Evolutionary conservation across 2,113 vertebrate species (phyloP), one percentile per base, ranked within the genome.

Genomic region (Empidonax alnorum): DNA sequence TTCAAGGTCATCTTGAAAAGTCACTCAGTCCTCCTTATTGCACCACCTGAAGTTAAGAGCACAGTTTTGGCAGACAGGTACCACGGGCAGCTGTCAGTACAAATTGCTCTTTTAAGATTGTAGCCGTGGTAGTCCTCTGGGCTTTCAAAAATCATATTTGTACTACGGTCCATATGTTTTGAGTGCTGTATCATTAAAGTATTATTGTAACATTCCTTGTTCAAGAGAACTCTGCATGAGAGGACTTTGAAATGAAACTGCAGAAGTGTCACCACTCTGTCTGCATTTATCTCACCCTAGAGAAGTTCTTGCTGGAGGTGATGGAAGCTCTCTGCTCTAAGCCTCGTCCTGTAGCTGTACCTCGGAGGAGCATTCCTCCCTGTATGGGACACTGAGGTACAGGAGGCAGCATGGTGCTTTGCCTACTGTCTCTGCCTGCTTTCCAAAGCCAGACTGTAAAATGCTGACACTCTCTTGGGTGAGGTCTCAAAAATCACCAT

Each of bases 101-200:
- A 56, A 55, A 14, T 18, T 22, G 16, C 3, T 72, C 81, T 87
- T 71, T 42, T 31, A 49, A 33, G 39, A 5, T 1, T 61, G 24
- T 4, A 68, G 52, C 41, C 3, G 2, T 28, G 28, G 28, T 2
- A 17, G 5, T n/a, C 30, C 63, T 41, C 47, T 49, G n/a, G 24
- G 22, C 24, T n/a, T 41, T 19, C 35, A 59, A 84, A 74, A 42
- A 27, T 15, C n/a, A 3, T 25, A 8, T 27, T 50, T 46, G 2
- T 39, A 7, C 66, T 50, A 14, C 1, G 0, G 9, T 30, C 39
- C 1, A 0, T 3, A 2, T 23, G n/a, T n/a, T 80, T 52, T 4
- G 1, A 94, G 24, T 37, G 28, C 31, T 58, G 0, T 31, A 5
- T 37, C 44, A 58, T 62, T 42, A 4, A 93, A 63, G 10, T 33